Evolutionary conservation across 2,888 invertebrate genomes (phyloP).

Genomic region (Hydrotaea diabolus): DNA sequence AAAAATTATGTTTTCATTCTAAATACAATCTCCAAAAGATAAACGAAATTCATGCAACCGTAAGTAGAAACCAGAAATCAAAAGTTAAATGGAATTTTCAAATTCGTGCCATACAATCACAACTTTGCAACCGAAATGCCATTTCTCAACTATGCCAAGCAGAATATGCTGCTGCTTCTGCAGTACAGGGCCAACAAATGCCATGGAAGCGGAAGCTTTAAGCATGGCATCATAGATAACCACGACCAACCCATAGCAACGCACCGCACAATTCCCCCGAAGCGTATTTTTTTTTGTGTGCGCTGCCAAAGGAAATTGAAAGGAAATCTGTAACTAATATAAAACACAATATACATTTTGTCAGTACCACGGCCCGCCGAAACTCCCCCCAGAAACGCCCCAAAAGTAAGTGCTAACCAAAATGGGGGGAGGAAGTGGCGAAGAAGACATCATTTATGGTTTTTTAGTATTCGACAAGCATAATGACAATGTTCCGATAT

Average conservation of each 20-base stretch:
- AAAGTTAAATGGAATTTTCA: conserved; percentile 33
- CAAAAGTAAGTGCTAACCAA: conserved; percentile 9
- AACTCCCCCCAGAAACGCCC: not conserved
- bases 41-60: not conserved
- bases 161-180: not conserved
- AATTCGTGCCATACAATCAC: not conserved
- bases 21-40: conserved; percentile 33
- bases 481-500: conserved; percentile 48
- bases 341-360: conserved; percentile 66
- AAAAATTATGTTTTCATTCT: conserved; percentile 46
- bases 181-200: not conserved
- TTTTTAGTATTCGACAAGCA: conserved; percentile 62
- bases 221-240: conserved; percentile 40
- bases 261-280: conserved; percentile 39
- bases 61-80: conserved; percentile 1
- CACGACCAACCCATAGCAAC: conserved; percentile 39
- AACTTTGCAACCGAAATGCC: not conserved
- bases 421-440: not conserved
- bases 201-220: conserved; percentile 9
- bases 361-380: conserved; percentile 46
- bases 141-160: not conserved
- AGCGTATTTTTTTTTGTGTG: conserved; percentile 29
- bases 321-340: conserved; percentile 70
- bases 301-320: conserved; percentile 68
- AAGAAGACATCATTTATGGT: conserved; percentile 59